Percentiles rank a stretch among this genome's conserved stretches.
phyloP scores from a whole-genome alignment of 2,113 vertebrate genomes.

The human region DNA sequence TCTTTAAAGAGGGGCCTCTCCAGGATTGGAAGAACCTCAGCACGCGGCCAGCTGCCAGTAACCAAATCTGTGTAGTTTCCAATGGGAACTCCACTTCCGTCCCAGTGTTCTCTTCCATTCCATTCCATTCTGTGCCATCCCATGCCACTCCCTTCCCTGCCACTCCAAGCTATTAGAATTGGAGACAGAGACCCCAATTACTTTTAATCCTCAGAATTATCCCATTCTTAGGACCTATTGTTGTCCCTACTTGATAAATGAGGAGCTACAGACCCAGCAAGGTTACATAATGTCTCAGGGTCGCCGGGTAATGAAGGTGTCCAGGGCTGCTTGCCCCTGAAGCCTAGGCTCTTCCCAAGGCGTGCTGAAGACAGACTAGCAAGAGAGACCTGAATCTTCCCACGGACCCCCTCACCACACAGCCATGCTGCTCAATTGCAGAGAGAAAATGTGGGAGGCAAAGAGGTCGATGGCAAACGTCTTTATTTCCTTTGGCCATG shows the following conservation, averaged over 20 bases:
- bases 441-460: not conserved
- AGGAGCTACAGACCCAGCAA: not conserved
- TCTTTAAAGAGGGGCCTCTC: not conserved
- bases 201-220: not conserved
- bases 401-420: accelerated
- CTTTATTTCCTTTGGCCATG: not conserved
- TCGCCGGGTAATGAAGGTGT: not conserved
- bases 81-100: not conserved
- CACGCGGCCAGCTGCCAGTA: not conserved
- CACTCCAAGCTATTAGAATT: no score
- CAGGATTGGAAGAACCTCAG: not conserved
- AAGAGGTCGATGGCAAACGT: not conserved
- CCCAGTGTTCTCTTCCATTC: no score
- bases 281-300: not conserved
- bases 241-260: not conserved
- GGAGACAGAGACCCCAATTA: no score
- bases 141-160: no score
- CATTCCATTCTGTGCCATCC: not conserved
- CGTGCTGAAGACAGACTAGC: not conserved
- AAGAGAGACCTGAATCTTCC: not conserved
- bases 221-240: not conserved
- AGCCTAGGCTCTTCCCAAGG: not conserved
- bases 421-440: not conserved
- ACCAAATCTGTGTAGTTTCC: not conserved
- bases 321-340: not conserved